Evolutionary conservation across 1,140 invertebrate genomes (phyloP), one percentile per base, ranked within the genome.

Genomic region (Heterodera carotae): DNA sequence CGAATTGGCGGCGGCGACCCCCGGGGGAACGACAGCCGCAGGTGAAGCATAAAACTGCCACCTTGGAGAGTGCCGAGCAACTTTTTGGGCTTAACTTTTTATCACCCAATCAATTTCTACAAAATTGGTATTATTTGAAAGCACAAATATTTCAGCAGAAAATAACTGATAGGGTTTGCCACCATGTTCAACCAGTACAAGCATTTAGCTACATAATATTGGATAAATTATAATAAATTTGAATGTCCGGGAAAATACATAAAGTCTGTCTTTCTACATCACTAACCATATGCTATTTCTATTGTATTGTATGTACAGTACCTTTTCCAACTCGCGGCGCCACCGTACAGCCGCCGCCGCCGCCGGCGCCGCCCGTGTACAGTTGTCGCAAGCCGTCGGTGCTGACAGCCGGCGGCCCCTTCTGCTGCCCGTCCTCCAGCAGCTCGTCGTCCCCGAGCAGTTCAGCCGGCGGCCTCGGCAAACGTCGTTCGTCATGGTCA

Each of bases 401-500:
- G 39, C 2, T 12, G 39, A 12, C n/a, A 62, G n/a, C 62, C 62
- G 62, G 7, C n/a, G 7, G 7, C 62, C n/a, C 27, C 62, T n/a
- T n/a, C 62, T 66, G 12, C 62, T 31, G 29, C 25, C 31, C 4
- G 25, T 66, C 62, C 29, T 66, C 62, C 27, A 29, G n/a, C 29
- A 31, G 12, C 29, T 66, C 62, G n/a, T 66, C 62, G 10, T 27
- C 27, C n/a, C n/a, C n/a, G n/a, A n/a, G 62, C 10, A n/a, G 15
- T 66, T 34, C 10, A n/a, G n/a, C n/a, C n/a, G 29, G 1, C 10
- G 62, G 15, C 62, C 62, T 66, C 29, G 62, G 62, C 62, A 75
- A 75, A 75, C 53, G 73, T 22, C 73, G 60, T 43, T 60, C 73
- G 18, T 60, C 48, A 10, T 75, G 73, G 73, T 75, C 73, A 25